Base-by-base conservation (phyloP, 2,113 vertebrate species). In the Sturnira hondurensis region DNA sequence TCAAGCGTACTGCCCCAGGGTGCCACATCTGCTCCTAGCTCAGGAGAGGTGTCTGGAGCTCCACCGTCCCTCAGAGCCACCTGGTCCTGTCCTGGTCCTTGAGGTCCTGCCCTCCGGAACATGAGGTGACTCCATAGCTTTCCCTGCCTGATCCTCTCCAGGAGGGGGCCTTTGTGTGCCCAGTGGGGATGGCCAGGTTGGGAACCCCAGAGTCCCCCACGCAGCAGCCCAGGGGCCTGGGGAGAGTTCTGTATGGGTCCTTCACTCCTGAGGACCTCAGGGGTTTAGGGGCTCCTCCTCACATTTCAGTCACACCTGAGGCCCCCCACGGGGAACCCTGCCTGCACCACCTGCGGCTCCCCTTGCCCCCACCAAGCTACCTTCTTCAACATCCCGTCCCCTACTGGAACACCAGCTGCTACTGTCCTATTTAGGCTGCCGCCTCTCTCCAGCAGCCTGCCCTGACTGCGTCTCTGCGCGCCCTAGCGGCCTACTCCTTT, bases 271-370 rank as follows among this genome's bases (percentile, higher is more conserved):
- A 74, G 61, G 74, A 36, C 9, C 26, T 77, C 20, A 33, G 47
- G 31, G n/a, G 13, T 43, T 63, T 24, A 33, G 61, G 54, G 45
- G 41, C 36, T 38, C 65, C 45, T 74, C 19, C 47, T 78, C n/a
- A 24, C 22, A 7, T 73, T 47, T 86, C 38, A 56, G 19, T 71
- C 36, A 84, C 50, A 45, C 56, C 28, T 6, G n/a, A 56, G 67
- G 13, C 3, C 7, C 14, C 14, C 28, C 4, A 12, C 28, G 54
- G 61, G 31, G 10, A 0, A 0, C 16, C 38, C 14, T 13, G 31
- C 26, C 36, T 0, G 4, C 74, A 33, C 12, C 7, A 43, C 4
- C 0, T 0, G 3, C 4, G n/a, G n/a, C n/a, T n/a, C 0, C 10
- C 8, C 33, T 11, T 16, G 16, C 50, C 50, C 50, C 50, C 47